These are phyloP conservation scores for Cyphomyrus discorhynchus DNA, from an alignment of 2,113 vertebrate species.

Conservation along the genomic window DNA sequence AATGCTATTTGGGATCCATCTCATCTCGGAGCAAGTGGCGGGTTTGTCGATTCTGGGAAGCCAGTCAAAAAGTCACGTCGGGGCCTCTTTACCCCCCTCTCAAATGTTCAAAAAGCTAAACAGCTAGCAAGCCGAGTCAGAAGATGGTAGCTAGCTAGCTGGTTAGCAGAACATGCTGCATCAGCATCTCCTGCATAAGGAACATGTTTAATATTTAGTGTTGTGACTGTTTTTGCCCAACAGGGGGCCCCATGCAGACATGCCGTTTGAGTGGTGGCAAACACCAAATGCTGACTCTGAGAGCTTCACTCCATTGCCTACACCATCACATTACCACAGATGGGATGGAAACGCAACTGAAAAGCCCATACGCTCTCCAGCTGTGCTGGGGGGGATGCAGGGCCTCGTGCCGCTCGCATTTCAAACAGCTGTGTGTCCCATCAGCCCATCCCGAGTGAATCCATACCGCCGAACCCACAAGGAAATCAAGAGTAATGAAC, in stretches of 20 bases:
- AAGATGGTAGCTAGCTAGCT: background rate
- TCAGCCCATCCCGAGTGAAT: background rate
- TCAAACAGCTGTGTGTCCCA: background rate
- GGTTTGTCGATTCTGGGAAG: background rate
- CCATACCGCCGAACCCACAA: background rate
- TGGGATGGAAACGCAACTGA: background rate
- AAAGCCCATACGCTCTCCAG: background rate
- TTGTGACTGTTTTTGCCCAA: background rate
- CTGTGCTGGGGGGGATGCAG: background rate
- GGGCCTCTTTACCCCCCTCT: too few species aligned
- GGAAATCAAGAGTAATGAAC: background rate
- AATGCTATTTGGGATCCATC: background rate
- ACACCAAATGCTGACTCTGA: background rate
- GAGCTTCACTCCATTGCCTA: background rate
- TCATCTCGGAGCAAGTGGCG: background rate
- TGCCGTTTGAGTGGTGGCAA: background rate
- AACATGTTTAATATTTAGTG: background rate
- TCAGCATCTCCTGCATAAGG: background rate
- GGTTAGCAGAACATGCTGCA: background rate
- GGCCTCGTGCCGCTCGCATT: background rate
- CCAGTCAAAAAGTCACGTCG: too few species aligned
- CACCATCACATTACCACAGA: background rate
- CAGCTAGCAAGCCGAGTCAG: background rate
- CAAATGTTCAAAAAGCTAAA: too few species aligned
- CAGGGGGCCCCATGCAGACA: background rate